phyloP scores from a whole-genome alignment of 1,140 invertebrate species.

The Tetragnatha versicolor region DNA sequence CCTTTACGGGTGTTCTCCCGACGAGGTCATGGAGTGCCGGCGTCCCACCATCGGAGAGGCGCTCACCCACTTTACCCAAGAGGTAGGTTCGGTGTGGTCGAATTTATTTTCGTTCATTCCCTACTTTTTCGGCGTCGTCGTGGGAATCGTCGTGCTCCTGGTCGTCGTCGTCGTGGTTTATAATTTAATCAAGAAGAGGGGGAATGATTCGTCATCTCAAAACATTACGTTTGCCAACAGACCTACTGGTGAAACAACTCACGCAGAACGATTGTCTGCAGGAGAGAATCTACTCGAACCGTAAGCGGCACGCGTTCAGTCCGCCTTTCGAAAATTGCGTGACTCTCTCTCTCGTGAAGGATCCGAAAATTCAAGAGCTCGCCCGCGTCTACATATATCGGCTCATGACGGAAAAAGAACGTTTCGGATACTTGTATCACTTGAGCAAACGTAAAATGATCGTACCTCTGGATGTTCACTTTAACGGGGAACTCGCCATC shows the following conservation, averaged over 20 bases:
- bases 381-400: background rate
- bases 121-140: background rate
- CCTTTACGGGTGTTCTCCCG: background rate
- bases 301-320: background rate
- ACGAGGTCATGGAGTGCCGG: background rate
- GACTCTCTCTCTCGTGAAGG: background rate
- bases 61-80: background rate
- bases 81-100: background rate
- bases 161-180: background rate
- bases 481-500: conserved; percentile 2
- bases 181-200: background rate
- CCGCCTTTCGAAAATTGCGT: background rate
- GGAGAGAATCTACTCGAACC: too few relatives aligned
- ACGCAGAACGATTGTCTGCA: too few relatives aligned
- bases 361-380: background rate
- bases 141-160: background rate
- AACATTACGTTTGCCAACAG: background rate
- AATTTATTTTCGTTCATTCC: background rate
- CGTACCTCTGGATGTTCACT: background rate
- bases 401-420: background rate
- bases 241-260: background rate
- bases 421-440: conserved; percentile 12
- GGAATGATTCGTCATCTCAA: background rate
- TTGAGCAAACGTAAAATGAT: background rate
- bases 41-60: background rate